Conservation (phyloP, 2,797 vertebrate genomes). For the Smutsia gigantea region DNA sequence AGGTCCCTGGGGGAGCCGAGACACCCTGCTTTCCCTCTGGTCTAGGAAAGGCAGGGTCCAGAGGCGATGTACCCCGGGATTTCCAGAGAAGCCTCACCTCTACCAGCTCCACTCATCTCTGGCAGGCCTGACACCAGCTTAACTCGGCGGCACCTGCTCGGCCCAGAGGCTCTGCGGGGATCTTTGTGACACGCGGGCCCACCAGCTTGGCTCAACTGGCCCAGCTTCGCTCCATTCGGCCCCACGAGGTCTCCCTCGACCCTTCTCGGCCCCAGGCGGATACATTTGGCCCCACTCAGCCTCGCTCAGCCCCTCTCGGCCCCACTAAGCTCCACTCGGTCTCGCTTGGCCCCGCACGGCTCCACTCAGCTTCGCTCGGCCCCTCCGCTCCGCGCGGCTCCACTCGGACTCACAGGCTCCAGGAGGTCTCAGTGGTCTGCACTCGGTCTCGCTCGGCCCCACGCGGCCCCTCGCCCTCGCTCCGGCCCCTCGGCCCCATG, state of each 20-base stretch:
- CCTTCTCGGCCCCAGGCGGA: accelerated
- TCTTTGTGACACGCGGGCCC: background rate
- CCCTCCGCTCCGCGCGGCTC: background rate
- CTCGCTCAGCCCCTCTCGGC: slow-evolving; percentile 63
- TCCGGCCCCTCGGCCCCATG: background rate
- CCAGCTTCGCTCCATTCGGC: slow-evolving; percentile 46
- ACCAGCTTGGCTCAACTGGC: background rate
- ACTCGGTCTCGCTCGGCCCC: background rate
- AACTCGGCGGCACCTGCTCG: no score
- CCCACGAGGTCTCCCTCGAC: background rate
- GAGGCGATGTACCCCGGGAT: slow-evolving; percentile 85
- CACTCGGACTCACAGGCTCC: slow-evolving; percentile 37
- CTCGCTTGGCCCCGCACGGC: accelerated
- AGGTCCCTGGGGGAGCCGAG: background rate
- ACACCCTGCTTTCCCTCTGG: accelerated
- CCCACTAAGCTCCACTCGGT: background rate
- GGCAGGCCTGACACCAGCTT: accelerated
- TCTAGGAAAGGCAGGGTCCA: background rate
- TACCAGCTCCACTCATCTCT: background rate
- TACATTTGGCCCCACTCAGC: background rate
- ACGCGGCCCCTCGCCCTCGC: background rate
- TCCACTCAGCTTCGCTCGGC: background rate
- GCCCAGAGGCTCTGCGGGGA: background rate
- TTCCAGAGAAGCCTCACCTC: slow-evolving; percentile 77
- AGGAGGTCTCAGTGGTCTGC: background rate